A percentile compares a stretch with the other conserved stretches of the same genome.
phyloP scores from a whole-genome alignment of 92 coral and sea anemone species.

The Chrysogorgia sp. region DNA sequence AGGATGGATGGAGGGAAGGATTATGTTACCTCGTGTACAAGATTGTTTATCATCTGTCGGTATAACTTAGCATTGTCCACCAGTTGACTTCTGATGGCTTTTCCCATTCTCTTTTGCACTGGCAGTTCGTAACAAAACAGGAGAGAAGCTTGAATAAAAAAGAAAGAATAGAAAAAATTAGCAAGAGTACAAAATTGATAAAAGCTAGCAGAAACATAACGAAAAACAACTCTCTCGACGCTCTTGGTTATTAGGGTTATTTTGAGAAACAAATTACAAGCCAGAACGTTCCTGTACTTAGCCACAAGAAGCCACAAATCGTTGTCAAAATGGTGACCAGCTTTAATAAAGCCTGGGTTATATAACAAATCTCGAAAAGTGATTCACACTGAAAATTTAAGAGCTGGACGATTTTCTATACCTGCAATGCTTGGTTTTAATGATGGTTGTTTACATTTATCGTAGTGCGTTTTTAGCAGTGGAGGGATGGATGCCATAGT shows the following conservation, averaged over 20 bases:
- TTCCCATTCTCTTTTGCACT: conserved; percentile 72
- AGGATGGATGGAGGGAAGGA: not conserved
- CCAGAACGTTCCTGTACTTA: too few species aligned
- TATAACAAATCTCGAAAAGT: too few species aligned
- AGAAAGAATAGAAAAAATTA: not conserved
- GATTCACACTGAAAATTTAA: too few species aligned
- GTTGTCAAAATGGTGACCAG: too few species aligned
- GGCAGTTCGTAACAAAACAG: conserved; percentile 83
- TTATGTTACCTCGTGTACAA: conserved; percentile 76
- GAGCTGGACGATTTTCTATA: conserved; percentile 29
- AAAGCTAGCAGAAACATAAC: too few species aligned
- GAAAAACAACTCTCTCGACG: too few species aligned
- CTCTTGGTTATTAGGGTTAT: too few species aligned
- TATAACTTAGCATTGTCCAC: conserved; percentile 76
- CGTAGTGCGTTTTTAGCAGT: conserved; percentile 72
- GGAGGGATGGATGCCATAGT: conserved; percentile 72
- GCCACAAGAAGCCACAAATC: too few species aligned
- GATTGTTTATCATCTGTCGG: conserved; percentile 77
- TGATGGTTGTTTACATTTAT: conserved; percentile 90
- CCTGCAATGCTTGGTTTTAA: conserved; percentile 87
- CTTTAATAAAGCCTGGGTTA: too few species aligned
- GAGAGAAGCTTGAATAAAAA: conserved; percentile 63
- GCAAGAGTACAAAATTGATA: not conserved
- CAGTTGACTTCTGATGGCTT: conserved; percentile 70
- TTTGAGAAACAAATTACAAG: too few species aligned